Conservation (phyloP, 2,888 invertebrate genomes). For the Stegophylla sp. region DNA sequence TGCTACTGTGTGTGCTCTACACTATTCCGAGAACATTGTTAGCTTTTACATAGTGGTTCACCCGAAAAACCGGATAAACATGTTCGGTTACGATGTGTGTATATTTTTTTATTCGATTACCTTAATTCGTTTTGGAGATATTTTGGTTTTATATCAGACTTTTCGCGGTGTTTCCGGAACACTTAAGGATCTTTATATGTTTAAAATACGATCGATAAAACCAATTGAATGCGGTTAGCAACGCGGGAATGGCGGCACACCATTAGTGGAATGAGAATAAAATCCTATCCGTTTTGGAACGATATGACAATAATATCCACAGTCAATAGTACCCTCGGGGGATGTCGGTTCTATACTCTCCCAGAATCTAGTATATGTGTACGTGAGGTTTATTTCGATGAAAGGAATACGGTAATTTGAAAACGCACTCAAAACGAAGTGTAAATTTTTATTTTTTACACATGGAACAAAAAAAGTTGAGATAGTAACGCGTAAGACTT, state of each 20-base stretch:
- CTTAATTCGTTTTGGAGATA: conserved; percentile 14
- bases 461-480: not conserved
- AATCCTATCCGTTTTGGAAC: conserved; percentile 43
- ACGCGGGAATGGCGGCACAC: conserved; percentile 10
- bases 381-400: conserved; percentile 31
- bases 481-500: too few relatives aligned
- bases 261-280: conserved; percentile 56
- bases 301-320: conserved; percentile 54
- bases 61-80: conserved; percentile 6
- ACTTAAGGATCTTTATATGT: conserved; percentile 38
- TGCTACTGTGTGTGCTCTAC: too few relatives aligned
- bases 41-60: not conserved
- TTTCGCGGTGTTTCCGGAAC: not conserved
- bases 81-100: not conserved
- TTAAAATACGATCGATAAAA: conserved; percentile 22
- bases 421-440: conserved; percentile 12
- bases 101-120: conserved; percentile 12
- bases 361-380: not conserved
- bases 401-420: conserved; percentile 4
- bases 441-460: not conserved
- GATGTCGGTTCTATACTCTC: not conserved
- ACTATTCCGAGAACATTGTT: too few relatives aligned
- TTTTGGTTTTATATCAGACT: conserved; percentile 27
- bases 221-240: conserved; percentile 38
- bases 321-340: conserved; percentile 43